phyloP scores from a whole-genome alignment of 2,797 vertebrate species.

The Philypnodon macrostomus region DNA sequence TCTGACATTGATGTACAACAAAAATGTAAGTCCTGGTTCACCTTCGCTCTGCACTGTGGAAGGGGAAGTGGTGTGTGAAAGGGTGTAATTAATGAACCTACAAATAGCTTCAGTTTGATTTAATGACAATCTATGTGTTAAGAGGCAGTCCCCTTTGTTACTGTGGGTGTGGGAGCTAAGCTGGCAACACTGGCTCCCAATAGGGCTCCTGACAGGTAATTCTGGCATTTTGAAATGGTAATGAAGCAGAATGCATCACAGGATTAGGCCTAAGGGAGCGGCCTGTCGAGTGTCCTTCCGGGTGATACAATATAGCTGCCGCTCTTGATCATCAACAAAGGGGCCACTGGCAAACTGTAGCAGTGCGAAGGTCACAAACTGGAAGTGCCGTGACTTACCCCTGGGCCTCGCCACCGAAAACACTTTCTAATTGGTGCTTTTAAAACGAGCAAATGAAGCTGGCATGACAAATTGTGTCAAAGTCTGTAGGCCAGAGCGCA shows the following conservation, averaged over 20 bases:
- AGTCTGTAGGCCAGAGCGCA: conserved; percentile 52
- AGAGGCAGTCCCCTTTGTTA: conserved; percentile 70
- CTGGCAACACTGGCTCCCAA: conserved; percentile 59
- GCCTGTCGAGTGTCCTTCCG: conserved; percentile 63
- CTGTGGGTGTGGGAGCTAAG: conserved; percentile 51
- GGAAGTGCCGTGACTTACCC: conserved; percentile 66
- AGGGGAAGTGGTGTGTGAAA: conserved; percentile 72
- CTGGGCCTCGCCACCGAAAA: conserved; percentile 53
- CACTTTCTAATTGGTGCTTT: conserved; percentile 68
- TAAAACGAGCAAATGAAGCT: conserved; percentile 69
- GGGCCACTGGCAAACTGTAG: conserved; percentile 37
- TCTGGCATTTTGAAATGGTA: conserved; percentile 69
- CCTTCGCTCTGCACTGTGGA: conserved; percentile 63
- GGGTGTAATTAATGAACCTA: conserved; percentile 76
- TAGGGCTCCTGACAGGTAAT: conserved; percentile 69
- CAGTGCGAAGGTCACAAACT: conserved; percentile 55
- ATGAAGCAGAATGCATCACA: conserved; percentile 63
- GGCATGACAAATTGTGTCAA: conserved; percentile 71
- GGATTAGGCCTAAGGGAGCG: conserved; percentile 57
- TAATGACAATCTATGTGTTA: conserved; percentile 74
- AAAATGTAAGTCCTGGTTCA: conserved; percentile 73
- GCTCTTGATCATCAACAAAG: conserved; percentile 54
- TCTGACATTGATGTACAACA: conserved; percentile 71
- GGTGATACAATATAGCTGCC: conserved; percentile 46
- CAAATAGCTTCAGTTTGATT: conserved; percentile 72